A percentile compares a stretch with the other conserved stretches of the same genome.
phyloP scores from a whole-genome alignment of 2,888 invertebrate species.

The Mylabris sibirica region DNA sequence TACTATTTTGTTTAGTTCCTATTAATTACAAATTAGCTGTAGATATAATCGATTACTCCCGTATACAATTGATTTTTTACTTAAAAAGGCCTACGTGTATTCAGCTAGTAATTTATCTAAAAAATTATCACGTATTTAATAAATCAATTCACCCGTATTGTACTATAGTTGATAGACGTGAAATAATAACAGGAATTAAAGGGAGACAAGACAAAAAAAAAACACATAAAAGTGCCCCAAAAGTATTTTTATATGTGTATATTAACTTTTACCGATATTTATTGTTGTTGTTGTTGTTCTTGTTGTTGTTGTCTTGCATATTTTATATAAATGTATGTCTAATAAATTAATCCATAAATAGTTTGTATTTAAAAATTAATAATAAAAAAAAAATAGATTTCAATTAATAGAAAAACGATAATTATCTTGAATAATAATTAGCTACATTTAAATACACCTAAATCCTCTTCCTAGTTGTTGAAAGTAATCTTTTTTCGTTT shows the following conservation, averaged over 20 bases:
- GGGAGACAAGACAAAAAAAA: slow-evolving; percentile 12
- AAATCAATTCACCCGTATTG: slow-evolving; percentile 16
- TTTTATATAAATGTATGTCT: slow-evolving; percentile 30
- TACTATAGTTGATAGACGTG: neutral
- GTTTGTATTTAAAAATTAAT: slow-evolving; percentile 4
- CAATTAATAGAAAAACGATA: neutral
- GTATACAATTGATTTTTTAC: neutral
- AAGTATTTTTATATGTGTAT: slow-evolving; percentile 41
- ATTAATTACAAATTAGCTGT: neutral
- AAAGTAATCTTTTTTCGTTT: too few species aligned
- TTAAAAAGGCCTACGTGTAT: neutral
- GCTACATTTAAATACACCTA: neutral
- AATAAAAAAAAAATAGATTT: neutral
- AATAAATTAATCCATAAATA: slow-evolving; percentile 1
- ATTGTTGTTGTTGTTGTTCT: neutral
- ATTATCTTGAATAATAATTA: neutral
- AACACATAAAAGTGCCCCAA: slow-evolving; percentile 34
- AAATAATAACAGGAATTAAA: neutral
- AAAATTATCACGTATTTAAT: slow-evolving; percentile 18
- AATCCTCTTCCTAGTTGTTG: too few species aligned
- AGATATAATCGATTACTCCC: neutral
- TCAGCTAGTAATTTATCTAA: neutral
- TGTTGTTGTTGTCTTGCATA: slow-evolving; percentile 29
- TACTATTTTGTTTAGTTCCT: neutral
- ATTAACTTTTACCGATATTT: slow-evolving; percentile 7